Conservation (phyloP, 2,888 invertebrate genomes). For the Eledone cirrhosa region DNA sequence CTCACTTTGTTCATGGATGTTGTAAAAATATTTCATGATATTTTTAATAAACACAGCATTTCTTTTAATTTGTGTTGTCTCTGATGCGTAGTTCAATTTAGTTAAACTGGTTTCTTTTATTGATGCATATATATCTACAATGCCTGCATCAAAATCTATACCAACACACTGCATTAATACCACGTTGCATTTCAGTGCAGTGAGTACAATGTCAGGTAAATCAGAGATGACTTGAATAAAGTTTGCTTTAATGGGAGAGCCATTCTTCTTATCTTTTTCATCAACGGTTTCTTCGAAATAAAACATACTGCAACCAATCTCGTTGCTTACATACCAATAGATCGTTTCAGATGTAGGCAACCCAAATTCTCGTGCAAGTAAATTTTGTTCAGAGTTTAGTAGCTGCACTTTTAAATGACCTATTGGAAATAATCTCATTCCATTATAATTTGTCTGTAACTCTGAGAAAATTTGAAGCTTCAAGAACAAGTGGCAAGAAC, state of each 20-base stretch:
- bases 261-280: constrained; percentile 5
- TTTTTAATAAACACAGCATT: background rate
- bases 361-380: background rate
- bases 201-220: background rate
- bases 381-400: background rate
- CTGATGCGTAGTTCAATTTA: background rate
- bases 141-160: background rate
- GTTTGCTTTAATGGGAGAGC: background rate
- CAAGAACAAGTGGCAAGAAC: background rate
- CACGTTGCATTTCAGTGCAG: constrained; percentile 15
- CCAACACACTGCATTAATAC: background rate
- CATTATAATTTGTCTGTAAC: background rate
- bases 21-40: background rate
- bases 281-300: background rate
- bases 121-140: background rate
- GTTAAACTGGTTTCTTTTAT: background rate
- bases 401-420: constrained; percentile 3
- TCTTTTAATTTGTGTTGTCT: background rate
- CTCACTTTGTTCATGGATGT: background rate
- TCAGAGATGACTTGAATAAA: constrained; percentile 5
- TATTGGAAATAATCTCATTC: background rate
- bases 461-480: background rate
- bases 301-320: constrained; percentile 12
- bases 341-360: background rate
- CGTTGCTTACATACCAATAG: constrained; percentile 9